A percentile compares a stretch with the other conserved stretches of the same genome.
Evolutionary conservation across 2,113 vertebrate species (phyloP).

Genomic region (Salvelinus fontinalis): DNA sequence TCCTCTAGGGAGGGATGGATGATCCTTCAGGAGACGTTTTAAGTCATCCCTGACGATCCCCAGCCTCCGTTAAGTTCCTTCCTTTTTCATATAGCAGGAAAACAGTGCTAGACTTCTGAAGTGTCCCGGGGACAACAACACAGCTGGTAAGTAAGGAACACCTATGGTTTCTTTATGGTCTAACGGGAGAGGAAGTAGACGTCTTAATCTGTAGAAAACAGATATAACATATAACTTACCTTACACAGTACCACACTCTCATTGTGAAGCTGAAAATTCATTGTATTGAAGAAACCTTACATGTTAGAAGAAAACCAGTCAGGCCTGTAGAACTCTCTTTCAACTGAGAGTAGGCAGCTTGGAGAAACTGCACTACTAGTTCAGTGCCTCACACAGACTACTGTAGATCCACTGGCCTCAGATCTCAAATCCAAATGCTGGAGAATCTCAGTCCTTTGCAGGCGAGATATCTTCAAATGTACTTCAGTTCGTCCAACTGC

Average conservation of each 20-base stretch:
- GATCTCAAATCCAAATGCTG: background rate
- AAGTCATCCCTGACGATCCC: slow-evolving; percentile 8
- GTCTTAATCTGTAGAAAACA: too few species aligned
- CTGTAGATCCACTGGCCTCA: background rate
- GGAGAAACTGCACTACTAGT: background rate
- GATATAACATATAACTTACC: background rate
- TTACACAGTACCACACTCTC: background rate
- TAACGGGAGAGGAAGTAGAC: too few species aligned
- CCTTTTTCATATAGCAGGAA: background rate
- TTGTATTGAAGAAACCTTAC: background rate
- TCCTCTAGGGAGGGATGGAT: background rate
- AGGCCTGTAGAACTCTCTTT: background rate
- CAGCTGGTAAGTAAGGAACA: background rate
- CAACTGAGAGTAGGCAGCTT: background rate
- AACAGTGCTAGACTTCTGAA: background rate
- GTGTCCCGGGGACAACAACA: background rate
- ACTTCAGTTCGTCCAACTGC: background rate
- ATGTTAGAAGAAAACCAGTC: background rate
- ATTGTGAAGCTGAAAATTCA: background rate
- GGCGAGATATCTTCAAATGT: background rate
- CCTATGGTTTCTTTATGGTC: slow-evolving; percentile 2
- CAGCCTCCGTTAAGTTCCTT: slow-evolving; percentile 7
- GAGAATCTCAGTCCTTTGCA: background rate
- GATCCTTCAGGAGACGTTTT: background rate
- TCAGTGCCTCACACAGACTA: background rate